Evolutionary conservation across 2,888 invertebrate species (phyloP).

Genomic region (Sussaba pulchella): DNA sequence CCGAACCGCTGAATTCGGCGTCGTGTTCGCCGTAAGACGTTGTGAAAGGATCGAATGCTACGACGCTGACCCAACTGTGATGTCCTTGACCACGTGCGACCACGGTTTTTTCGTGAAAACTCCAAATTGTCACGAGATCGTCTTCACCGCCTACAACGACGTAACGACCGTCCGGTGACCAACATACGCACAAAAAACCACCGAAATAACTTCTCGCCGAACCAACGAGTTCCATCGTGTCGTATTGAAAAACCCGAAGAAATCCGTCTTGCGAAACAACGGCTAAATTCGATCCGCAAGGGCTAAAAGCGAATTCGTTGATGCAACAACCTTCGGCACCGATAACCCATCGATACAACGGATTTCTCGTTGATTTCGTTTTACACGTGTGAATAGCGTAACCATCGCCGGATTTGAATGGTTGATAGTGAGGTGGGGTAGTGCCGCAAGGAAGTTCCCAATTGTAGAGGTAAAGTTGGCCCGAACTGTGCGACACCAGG

Average conservation of each 20-base stretch:
- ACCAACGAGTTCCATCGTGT: conserved; percentile 98
- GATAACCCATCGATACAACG: conserved; percentile 95
- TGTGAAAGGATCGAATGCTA: conserved; percentile 96
- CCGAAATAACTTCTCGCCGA: conserved; percentile 98
- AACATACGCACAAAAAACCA: conserved; percentile 98
- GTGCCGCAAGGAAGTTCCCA: conserved; percentile 97
- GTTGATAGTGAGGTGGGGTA: conserved; percentile 96
- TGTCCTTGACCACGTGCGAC: conserved; percentile 99
- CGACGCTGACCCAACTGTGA: conserved; percentile 98
- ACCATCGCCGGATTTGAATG: conserved; percentile 97
- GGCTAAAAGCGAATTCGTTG: conserved; percentile 99
- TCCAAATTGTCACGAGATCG: conserved; percentile 99
- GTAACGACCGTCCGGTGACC: conserved; percentile 98
- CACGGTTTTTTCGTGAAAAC: conserved; percentile 95
- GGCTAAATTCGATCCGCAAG: conserved; percentile 96
- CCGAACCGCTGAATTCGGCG: conserved; percentile 86
- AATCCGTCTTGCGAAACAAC: conserved; percentile 98
- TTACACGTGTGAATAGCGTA: conserved; percentile 98
- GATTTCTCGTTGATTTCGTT: conserved; percentile 98
- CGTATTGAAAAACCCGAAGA: conserved; percentile 97
- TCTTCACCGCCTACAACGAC: conserved; percentile 99
- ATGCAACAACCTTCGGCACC: conserved; percentile 93
- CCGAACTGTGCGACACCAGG: conserved; percentile 97
- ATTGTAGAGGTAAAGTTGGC: conserved; percentile 98
- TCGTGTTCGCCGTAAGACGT: conserved; percentile 88